phyloP scores from a whole-genome alignment of 2,797 vertebrate species.

The Fistularia tabacaria region DNA sequence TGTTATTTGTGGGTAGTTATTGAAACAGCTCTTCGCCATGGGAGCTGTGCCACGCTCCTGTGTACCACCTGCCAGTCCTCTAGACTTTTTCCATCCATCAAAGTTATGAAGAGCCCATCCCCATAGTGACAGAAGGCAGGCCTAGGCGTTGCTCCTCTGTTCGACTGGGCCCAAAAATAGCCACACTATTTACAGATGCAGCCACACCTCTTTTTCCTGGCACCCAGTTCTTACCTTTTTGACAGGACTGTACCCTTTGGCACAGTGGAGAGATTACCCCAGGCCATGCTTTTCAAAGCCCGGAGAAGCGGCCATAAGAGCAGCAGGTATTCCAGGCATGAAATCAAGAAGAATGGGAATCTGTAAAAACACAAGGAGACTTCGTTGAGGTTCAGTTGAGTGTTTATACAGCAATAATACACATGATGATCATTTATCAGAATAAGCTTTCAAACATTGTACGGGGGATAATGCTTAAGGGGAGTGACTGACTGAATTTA shows the following conservation, averaged over 20 bases:
- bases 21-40: slow-evolving; percentile 55
- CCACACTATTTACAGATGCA: slow-evolving; percentile 67
- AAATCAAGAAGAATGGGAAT: too few species aligned
- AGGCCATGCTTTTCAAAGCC: slow-evolving; percentile 37
- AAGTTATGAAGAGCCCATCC: slow-evolving; percentile 70
- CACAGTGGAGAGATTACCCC: slow-evolving; percentile 45
- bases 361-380: too few species aligned
- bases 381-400: too few species aligned
- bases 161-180: slow-evolving; percentile 68
- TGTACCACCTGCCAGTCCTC: slow-evolving; percentile 77
- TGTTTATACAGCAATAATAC: too few species aligned
- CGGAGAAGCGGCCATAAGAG: too few species aligned
- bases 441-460: too few species aligned
- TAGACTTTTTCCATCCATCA: slow-evolving; percentile 74
- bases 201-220: slow-evolving; percentile 74
- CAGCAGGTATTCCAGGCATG: too few species aligned
- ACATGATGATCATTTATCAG: too few species aligned
- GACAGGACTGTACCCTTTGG: slow-evolving; percentile 43
- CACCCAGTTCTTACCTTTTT: slow-evolving; percentile 50
- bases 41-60: slow-evolving; percentile 69
- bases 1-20: slow-evolving; percentile 50
- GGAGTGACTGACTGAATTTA: too few species aligned
- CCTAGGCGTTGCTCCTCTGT: slow-evolving; percentile 62
- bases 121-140: slow-evolving; percentile 77
- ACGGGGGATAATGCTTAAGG: too few species aligned